These are phyloP conservation scores for Ia io DNA, from an alignment of 2,113 vertebrate genomes.

Conservation along the genomic window DNA sequence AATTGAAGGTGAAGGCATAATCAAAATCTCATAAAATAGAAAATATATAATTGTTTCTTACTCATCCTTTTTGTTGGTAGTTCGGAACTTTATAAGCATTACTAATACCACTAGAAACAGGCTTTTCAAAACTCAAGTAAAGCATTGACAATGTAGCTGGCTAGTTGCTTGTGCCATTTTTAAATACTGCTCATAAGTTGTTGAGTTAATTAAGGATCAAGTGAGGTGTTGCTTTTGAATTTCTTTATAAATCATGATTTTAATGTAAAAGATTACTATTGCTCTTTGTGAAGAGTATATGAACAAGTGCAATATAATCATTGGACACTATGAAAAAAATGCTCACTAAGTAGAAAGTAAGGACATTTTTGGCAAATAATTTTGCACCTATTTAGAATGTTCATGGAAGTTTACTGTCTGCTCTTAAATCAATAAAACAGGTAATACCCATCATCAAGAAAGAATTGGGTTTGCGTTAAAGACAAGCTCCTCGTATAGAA, in stretches of 20 bases:
- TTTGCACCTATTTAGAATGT: not conserved
- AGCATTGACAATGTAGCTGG: not conserved
- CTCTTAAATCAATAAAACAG: not conserved
- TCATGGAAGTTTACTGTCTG: not conserved
- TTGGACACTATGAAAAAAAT: not conserved
- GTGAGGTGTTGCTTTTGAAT: constrained; percentile 8
- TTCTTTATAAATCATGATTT: not conserved
- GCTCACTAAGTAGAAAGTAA: not conserved
- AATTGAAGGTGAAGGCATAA: not conserved
- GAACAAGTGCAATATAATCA: not conserved
- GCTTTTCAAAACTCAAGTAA: not conserved
- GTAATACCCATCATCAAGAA: not conserved
- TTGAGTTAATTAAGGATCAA: not conserved
- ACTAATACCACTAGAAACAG: not conserved
- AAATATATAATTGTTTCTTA: not conserved
- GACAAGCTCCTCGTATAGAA: not conserved
- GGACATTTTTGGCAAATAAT: not conserved
- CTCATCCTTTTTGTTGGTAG: not conserved
- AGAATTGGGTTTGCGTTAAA: not conserved
- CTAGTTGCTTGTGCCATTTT: not conserved
- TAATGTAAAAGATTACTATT: not conserved
- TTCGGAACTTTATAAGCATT: not conserved
- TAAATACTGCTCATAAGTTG: not conserved
- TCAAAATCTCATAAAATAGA: not conserved
- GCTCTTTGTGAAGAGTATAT: not conserved